phyloP scores from a whole-genome alignment of 2,113 vertebrate genomes.

The Thunnus maccoyii region DNA sequence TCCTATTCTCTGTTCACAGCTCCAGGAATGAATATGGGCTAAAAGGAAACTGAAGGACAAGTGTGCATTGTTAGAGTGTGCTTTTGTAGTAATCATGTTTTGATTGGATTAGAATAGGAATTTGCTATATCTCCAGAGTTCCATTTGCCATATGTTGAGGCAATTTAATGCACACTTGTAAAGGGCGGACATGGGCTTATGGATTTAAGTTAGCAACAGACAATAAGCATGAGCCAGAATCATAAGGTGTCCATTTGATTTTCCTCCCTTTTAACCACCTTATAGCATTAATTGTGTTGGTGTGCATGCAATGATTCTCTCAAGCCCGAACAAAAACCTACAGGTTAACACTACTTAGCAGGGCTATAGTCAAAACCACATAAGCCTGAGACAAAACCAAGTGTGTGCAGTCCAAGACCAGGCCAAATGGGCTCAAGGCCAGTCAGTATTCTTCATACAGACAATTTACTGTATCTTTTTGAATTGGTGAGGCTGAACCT shows the following conservation, averaged over 20 bases:
- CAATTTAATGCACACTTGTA: conserved; percentile 40
- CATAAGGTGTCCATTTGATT: not conserved
- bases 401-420: too few species aligned
- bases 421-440: not conserved
- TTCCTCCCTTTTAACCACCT: not conserved
- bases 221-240: conserved; percentile 8
- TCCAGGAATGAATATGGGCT: conserved; percentile 58
- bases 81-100: conserved; percentile 62
- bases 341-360: not conserved
- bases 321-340: not conserved
- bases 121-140: conserved; percentile 45
- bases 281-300: not conserved
- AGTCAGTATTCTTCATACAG: too few species aligned
- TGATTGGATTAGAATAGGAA: conserved; percentile 60
- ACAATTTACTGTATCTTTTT: too few species aligned
- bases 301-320: not conserved
- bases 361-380: not conserved
- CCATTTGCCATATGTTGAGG: conserved; percentile 47
- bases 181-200: conserved; percentile 8
- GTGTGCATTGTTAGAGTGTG: conserved; percentile 55
- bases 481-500: too few species aligned
- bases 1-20: conserved; percentile 64
- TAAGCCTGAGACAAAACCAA: too few species aligned
- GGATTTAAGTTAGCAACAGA: conserved; percentile 15
- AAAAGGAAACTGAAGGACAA: conserved; percentile 68